Evolutionary conservation across 2,888 invertebrate genomes (phyloP).

Genomic region (Selenia dentaria): DNA sequence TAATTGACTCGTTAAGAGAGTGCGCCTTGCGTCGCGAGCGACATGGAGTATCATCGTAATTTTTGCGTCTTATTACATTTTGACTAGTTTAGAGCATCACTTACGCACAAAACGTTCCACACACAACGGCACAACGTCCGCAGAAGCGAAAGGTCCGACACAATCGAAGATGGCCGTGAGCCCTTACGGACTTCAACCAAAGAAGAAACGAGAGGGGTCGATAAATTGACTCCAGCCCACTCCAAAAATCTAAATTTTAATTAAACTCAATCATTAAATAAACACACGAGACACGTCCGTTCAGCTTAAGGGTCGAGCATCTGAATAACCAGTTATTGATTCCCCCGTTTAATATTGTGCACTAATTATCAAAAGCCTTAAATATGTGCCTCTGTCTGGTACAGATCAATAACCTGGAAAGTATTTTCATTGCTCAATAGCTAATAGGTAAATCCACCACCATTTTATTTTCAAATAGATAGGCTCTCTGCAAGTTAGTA

Average conservation of each 20-base stretch:
- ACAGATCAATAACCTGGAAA: too few relatives aligned
- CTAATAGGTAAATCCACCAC: too few relatives aligned
- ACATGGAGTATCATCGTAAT: not conserved
- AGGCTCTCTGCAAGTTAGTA: too few relatives aligned
- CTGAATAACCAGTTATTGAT: too few relatives aligned
- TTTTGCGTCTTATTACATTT: too few relatives aligned
- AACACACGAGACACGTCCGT: not conserved
- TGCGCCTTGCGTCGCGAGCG: not conserved
- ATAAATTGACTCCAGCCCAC: not conserved
- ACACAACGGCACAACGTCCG: not conserved
- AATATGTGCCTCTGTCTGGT: too few relatives aligned
- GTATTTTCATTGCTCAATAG: too few relatives aligned
- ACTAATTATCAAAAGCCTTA: too few relatives aligned
- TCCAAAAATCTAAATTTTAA: not conserved
- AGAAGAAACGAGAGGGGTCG: constrained; percentile 2
- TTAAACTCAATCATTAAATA: not conserved
- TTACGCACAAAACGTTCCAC: not conserved
- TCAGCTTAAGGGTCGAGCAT: not conserved
- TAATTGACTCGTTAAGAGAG: too few relatives aligned
- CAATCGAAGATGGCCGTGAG: not conserved
- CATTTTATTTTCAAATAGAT: too few relatives aligned
- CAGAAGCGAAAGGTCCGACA: not conserved
- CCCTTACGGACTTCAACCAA: not conserved
- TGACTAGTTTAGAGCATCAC: not conserved
- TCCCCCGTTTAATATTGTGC: too few relatives aligned